Evolutionary conservation across 2,888 invertebrate genomes (phyloP), one percentile per base, ranked within the genome.

Genomic region (Hyposoter didymator): DNA sequence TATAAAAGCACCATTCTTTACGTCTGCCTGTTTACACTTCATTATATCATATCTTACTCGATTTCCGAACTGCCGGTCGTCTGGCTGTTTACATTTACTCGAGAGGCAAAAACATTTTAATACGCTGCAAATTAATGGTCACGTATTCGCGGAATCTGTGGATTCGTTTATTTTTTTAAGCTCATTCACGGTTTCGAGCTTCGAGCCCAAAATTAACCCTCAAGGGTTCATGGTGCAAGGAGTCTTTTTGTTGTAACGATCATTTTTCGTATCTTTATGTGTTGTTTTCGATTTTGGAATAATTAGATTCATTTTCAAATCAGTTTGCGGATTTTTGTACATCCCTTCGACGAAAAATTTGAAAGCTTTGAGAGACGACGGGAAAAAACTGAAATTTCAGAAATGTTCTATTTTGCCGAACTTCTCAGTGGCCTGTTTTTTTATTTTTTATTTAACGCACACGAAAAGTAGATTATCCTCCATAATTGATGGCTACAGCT

Each of bases 11-110:
- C 81, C 88, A 88, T 90, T 90, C 28, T 90, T 90, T 90, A 85
- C 86, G 88, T 87, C 86, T 81, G 84, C 82, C 87, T 89, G 90
- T 91, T 91, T 90, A 89, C 91, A 90, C 91, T 90, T 92, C 89
- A 88, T 92, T 91, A 90, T 90, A 88, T 86, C 81, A 55, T 84
- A 59, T 84, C 35, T 47, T 66, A 47, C 52, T 35, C 14, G 22
- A 49, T 64, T 59, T 67, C 45, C 32, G n/a, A 19, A 32, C 35
- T 28, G 55, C 14, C 17, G 8, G 72, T 49, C 17, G 59, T 39
- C 7, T 35, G 66, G 52, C 4, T 8, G 28, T 62, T 45, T 32
- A 12, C 6, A 19, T 62, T 32, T n/a, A 8, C 8, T 17, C 17
- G 10, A 22, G 32, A 49, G n/a, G 7, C 10, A 32, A 14, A 43